Base-by-base conservation (phyloP, 1,140 invertebrate species). In the Caenorhabditis tropicalis region DNA sequence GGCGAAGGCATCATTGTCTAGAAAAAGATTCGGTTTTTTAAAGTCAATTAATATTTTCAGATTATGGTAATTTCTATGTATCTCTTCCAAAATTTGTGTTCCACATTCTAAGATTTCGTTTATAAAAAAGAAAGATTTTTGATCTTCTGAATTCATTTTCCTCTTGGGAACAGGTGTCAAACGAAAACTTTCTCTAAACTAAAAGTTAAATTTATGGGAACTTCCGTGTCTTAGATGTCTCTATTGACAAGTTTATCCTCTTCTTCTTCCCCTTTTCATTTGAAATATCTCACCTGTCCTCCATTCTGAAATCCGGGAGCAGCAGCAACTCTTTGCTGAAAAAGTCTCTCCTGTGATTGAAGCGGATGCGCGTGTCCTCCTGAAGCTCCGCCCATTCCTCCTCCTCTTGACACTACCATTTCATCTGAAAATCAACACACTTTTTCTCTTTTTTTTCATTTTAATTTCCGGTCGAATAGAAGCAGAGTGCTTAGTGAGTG, bases 321-420 rank as follows among this genome's bases (percentile, higher is more conserved):
- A n/a, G 65, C 65, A 4, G 65, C 65, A 24, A 74, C 36, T 24
- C 65, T 74, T 4, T 74, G 65, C 65, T 74, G 65, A 74, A 74
- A 74, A 24, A 43, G 36, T 65, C 58, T 10, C 27, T 74, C 65
- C 24, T 74, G 56, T 70, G 56, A 60, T 65, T 19, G 79, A 2
- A 91, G 87, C 91, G 56, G 84, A 58, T 27, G 81, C 36, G 27
- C 27, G 48, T 56, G 31, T 56, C 51, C 48, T 21, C 51, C 19
- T n/a, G 31, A 2, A 29, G 6, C 53, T 24, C 16, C 33, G 1
- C 19, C 43, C 3, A 3, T n/a, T 51, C 48, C 48, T 58, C 9
- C 58, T n/a, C 9, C 65, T 74, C 65, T 74, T 31, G 65, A 21
- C 36, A 43, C 36, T 43, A 74, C 65, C 36, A 74, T 43, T 43